Evolutionary conservation across 2,113 vertebrate species (phyloP).

Genomic region (Clarias macrocephalus): DNA sequence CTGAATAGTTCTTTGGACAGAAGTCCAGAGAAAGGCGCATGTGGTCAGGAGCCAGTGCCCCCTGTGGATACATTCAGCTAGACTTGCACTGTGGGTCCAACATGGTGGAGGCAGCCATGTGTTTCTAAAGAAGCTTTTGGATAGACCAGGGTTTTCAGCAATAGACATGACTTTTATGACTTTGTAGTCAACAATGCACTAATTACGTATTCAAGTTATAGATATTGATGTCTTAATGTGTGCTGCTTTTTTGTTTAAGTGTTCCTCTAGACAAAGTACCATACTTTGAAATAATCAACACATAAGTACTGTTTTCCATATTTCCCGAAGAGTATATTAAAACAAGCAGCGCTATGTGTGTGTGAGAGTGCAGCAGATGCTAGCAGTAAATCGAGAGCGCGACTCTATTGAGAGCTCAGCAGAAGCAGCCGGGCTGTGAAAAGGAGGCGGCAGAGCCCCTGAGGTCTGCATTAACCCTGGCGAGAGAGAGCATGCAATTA

Average conservation of each 20-base stretch:
- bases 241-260: not conserved
- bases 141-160: slow-evolving; percentile 37
- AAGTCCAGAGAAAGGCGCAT: slow-evolving; percentile 51
- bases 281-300: slow-evolving; percentile 15
- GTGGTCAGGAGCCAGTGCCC: slow-evolving; percentile 68
- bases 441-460: slow-evolving; percentile 69
- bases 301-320: slow-evolving; percentile 3
- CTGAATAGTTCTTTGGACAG: slow-evolving; percentile 65
- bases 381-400: slow-evolving; percentile 73
- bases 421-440: slow-evolving; percentile 65
- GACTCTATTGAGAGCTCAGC: slow-evolving; percentile 69
- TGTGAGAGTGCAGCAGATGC: slow-evolving; percentile 64
- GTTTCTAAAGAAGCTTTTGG: slow-evolving; percentile 53
- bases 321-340: slow-evolving; percentile 11
- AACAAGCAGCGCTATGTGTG: slow-evolving; percentile 24
- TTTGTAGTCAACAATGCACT: slow-evolving; percentile 12
- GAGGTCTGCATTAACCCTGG: slow-evolving; percentile 75
- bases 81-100: slow-evolving; percentile 66
- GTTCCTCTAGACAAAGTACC: not conserved
- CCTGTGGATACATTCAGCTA: slow-evolving; percentile 67
- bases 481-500: slow-evolving; percentile 77
- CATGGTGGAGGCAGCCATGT: slow-evolving; percentile 61
- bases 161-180: slow-evolving; percentile 4
- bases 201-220: not conserved
- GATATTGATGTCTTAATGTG: not conserved